Evolutionary conservation across 2,888 invertebrate species (phyloP).

Genomic region (Adelphocoris suturalis): DNA sequence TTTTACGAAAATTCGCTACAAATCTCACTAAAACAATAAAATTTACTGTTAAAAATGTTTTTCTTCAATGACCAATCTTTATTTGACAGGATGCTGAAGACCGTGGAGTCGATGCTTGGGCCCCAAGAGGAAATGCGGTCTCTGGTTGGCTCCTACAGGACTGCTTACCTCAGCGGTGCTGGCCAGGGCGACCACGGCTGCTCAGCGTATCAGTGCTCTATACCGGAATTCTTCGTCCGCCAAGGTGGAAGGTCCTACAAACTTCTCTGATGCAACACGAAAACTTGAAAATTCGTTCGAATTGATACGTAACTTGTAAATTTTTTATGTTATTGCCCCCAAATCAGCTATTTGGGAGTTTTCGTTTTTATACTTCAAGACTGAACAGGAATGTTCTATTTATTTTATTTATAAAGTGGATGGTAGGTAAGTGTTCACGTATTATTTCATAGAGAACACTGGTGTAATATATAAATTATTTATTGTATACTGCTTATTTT

Average conservation of each 20-base stretch:
- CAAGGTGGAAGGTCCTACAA: slow-evolving; percentile 56
- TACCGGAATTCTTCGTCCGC: slow-evolving; percentile 64
- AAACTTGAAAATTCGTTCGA: too few species aligned
- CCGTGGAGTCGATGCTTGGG: slow-evolving; percentile 63
- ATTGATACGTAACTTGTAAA: too few species aligned
- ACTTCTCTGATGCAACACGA: slow-evolving; percentile 18
- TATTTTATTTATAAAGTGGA: neutral
- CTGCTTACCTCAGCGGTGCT: slow-evolving; percentile 71
- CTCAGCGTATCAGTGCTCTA: slow-evolving; percentile 40
- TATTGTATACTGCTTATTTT: neutral
- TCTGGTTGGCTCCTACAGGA: slow-evolving; percentile 66
- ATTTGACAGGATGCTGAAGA: slow-evolving; percentile 64
- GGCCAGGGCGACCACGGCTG: slow-evolving; percentile 27
- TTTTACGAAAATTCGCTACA: too few species aligned
- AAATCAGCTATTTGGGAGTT: too few species aligned
- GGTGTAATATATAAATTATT: neutral
- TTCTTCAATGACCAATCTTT: too few species aligned
- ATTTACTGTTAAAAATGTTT: too few species aligned
- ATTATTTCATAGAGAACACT: neutral
- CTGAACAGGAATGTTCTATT: slow-evolving; percentile 56
- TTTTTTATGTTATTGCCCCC: too few species aligned
- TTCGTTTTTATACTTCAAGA: slow-evolving; percentile 2
- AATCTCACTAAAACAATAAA: too few species aligned
- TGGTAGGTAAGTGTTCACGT: too few species aligned
- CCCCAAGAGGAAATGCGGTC: slow-evolving; percentile 58